phyloP scores from a whole-genome alignment of 2,888 invertebrate genomes.

The Mesoligia furuncula region DNA sequence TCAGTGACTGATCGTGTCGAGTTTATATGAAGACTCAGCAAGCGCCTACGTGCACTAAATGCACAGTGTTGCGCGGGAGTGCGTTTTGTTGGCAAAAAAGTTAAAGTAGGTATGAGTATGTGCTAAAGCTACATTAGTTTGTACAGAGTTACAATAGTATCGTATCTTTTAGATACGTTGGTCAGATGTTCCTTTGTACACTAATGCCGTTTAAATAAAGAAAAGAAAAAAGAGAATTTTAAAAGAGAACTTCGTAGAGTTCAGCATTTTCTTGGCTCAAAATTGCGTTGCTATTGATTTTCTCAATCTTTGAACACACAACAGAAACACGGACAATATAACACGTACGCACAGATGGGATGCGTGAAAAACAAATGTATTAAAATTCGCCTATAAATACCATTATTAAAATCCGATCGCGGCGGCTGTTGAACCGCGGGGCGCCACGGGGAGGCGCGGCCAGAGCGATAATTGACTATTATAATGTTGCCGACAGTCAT shows the following conservation, averaged over 20 bases:
- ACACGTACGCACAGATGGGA: conserved; percentile 59
- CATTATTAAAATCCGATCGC: conserved; percentile 78
- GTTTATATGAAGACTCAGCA: conserved; percentile 8
- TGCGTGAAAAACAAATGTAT: conserved; percentile 73
- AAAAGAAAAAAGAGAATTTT: background rate
- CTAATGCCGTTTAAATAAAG: background rate
- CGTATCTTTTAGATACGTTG: background rate
- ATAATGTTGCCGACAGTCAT: conserved; percentile 61
- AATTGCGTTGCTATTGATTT: conserved; percentile 7
- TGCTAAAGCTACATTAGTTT: background rate
- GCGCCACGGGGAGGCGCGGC: conserved; percentile 73
- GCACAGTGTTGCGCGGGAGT: conserved; percentile 27
- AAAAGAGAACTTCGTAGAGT: background rate
- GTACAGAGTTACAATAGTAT: too few species aligned
- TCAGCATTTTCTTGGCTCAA: background rate
- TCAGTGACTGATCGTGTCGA: conserved; percentile 38
- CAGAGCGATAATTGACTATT: conserved; percentile 67
- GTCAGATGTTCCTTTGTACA: background rate
- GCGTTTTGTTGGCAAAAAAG: conserved; percentile 18
- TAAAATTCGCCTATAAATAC: conserved; percentile 80
- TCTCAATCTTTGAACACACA: conserved; percentile 21
- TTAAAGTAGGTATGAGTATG: background rate
- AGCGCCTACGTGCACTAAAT: conserved; percentile 42
- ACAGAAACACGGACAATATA: conserved; percentile 38
- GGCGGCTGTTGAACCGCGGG: conserved; percentile 80